A percentile compares a stretch with the other conserved stretches of the same genome.
These are phyloP conservation scores for Scaptomyza reducta DNA, from an alignment of 2,888 invertebrate genomes.

Conservation along the genomic window DNA sequence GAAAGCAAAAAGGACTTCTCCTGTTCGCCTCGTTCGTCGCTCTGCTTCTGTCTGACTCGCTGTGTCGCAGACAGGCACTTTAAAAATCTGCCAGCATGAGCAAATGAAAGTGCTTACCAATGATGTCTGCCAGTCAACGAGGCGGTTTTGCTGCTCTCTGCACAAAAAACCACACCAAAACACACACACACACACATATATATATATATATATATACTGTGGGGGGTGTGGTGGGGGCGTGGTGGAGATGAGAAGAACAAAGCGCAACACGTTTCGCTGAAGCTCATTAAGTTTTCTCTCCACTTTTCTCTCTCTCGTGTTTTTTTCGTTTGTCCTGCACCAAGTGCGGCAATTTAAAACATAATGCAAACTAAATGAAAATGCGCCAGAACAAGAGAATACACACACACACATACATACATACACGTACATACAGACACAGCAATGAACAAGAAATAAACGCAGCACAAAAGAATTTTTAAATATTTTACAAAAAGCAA, in stretches of 20 bases:
- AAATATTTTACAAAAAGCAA: slow-evolving; percentile 53
- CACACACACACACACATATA: background rate
- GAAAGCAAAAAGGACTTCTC: slow-evolving; percentile 1
- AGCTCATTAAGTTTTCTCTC: slow-evolving; percentile 52
- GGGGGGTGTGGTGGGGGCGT: background rate
- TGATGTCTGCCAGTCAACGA: slow-evolving; percentile 27
- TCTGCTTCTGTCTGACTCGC: background rate
- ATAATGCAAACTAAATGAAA: slow-evolving; percentile 64
- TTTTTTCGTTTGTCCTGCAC: slow-evolving; percentile 19
- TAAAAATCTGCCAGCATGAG: slow-evolving; percentile 38
- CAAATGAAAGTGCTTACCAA: slow-evolving; percentile 40
- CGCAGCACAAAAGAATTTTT: slow-evolving; percentile 57
- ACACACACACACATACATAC: background rate
- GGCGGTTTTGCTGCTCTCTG: background rate
- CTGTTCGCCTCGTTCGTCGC: background rate
- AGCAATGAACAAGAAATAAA: slow-evolving; percentile 23
- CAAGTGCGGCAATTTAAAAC: slow-evolving; percentile 49
- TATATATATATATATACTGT: background rate
- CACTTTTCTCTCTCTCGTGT: background rate
- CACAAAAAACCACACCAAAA: slow-evolving; percentile 13
- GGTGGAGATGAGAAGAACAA: slow-evolving; percentile 25
- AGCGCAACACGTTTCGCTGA: slow-evolving; percentile 55
- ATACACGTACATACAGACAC: background rate
- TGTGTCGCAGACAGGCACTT: slow-evolving; percentile 37
- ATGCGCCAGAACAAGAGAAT: slow-evolving; percentile 29